phyloP scores from a whole-genome alignment of 2,113 vertebrate genomes.

The Brachypteracias leptosomus region DNA sequence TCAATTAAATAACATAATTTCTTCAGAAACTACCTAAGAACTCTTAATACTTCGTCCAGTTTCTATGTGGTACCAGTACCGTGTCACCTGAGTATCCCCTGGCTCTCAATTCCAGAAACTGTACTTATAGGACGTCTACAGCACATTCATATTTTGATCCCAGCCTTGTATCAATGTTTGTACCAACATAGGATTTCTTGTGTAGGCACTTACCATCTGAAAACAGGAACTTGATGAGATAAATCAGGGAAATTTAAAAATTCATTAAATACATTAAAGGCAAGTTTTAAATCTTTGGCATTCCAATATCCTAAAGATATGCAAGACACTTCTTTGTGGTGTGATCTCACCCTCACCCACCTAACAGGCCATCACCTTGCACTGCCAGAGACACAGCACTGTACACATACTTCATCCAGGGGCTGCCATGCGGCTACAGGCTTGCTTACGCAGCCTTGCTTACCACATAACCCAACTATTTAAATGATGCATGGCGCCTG shows the following conservation, averaged over 20 bases:
- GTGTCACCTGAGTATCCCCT: neutral
- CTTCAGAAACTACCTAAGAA: neutral
- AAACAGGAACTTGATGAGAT: neutral
- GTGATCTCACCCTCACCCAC: neutral
- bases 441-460: neutral
- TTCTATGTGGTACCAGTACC: neutral
- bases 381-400: neutral
- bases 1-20: neutral
- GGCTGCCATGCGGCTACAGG: neutral
- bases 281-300: neutral
- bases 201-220: neutral
- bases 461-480: neutral
- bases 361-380: neutral
- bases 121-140: neutral
- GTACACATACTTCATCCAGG: neutral
- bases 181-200: neutral
- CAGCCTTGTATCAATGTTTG: neutral
- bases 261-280: neutral
- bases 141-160: neutral
- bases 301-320: neutral
- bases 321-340: neutral
- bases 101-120: neutral
- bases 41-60: neutral
- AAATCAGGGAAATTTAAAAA: neutral
- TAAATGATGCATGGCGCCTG: accelerated